Evolutionary conservation across 2,113 vertebrate genomes (phyloP).

Genomic region (Oncorhynchus mykiss): DNA sequence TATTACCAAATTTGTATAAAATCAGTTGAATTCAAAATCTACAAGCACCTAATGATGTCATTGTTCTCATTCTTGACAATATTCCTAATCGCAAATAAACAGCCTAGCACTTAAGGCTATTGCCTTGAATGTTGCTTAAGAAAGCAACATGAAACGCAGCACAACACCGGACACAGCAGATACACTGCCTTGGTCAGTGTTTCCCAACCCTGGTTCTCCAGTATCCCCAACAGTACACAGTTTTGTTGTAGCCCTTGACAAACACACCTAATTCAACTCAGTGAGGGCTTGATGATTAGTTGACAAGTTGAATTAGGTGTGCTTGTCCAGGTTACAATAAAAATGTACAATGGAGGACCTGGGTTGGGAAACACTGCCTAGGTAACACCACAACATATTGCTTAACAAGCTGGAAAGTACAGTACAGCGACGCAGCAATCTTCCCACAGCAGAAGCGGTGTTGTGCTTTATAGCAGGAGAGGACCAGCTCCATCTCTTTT

Average conservation of each 20-base stretch:
- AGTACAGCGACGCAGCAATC: background rate
- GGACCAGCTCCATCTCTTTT: slow-evolving; percentile 11
- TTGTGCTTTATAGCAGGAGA: slow-evolving; percentile 39
- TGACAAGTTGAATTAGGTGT: no score
- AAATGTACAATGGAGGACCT: no score
- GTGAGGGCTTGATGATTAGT: no score
- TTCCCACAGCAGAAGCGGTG: slow-evolving; percentile 26
- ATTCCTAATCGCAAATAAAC: slow-evolving; percentile 9
- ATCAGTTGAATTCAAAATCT: slow-evolving; percentile 21
- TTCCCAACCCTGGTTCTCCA: no score
- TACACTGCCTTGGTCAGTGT: slow-evolving; percentile 2
- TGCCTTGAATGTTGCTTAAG: slow-evolving; percentile 47
- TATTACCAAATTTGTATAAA: slow-evolving; percentile 37
- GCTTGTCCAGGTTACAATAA: no score
- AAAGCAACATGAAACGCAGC: slow-evolving; percentile 50
- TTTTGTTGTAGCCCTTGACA: no score
- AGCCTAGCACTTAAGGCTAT: slow-evolving; percentile 56
- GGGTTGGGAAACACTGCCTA: background rate
- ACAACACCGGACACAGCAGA: slow-evolving; percentile 30
- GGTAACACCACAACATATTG: slow-evolving; percentile 20
- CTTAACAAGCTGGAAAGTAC: slow-evolving; percentile 2
- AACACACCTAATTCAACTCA: no score
- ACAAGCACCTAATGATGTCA: slow-evolving; percentile 51
- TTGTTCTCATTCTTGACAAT: slow-evolving; percentile 1
- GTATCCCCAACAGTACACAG: no score